phyloP scores from a whole-genome alignment of 2,113 vertebrate species.

The Madoqua kirkii region DNA sequence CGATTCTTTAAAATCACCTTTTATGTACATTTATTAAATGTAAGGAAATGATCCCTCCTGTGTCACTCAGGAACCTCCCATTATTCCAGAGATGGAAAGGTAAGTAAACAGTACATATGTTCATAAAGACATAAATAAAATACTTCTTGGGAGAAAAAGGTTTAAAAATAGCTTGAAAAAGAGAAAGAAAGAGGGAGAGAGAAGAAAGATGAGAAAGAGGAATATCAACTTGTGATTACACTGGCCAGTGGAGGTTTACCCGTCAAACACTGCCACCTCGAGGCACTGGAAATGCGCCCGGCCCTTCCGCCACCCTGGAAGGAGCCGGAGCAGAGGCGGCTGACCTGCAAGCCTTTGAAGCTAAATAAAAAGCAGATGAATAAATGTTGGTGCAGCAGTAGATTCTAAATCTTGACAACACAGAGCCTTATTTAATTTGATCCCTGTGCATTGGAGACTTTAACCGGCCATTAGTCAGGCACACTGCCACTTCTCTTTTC shows the following conservation, averaged over 20 bases:
- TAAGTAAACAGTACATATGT: neutral
- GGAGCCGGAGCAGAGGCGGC: constrained; percentile 52
- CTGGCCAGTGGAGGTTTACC: neutral
- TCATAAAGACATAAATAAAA: constrained; percentile 23
- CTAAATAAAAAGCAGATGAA: constrained; percentile 76
- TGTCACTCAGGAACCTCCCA: constrained; percentile 33
- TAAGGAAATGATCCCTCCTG: neutral
- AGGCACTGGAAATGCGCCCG: constrained; percentile 29
- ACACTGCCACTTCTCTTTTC: constrained; percentile 32
- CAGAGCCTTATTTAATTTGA: constrained; percentile 82
- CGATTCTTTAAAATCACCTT: neutral
- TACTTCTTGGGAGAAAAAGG: constrained; percentile 42
- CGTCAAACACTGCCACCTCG: constrained; percentile 79
- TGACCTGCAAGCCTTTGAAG: constrained; percentile 75
- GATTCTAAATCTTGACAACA: constrained; percentile 78
- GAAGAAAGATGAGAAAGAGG: neutral
- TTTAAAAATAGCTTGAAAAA: neutral
- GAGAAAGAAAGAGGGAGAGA: neutral
- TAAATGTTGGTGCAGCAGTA: constrained; percentile 75
- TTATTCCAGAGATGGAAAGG: constrained; percentile 54
- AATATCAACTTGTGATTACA: neutral
- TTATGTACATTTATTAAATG: constrained; percentile 41
- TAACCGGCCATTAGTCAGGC: constrained; percentile 77
- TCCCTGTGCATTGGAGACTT: constrained; percentile 75
- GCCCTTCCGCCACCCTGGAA: neutral